Conservation (phyloP, 2,113 vertebrate genomes). For the Poeciliopsis turrubarensis region DNA sequence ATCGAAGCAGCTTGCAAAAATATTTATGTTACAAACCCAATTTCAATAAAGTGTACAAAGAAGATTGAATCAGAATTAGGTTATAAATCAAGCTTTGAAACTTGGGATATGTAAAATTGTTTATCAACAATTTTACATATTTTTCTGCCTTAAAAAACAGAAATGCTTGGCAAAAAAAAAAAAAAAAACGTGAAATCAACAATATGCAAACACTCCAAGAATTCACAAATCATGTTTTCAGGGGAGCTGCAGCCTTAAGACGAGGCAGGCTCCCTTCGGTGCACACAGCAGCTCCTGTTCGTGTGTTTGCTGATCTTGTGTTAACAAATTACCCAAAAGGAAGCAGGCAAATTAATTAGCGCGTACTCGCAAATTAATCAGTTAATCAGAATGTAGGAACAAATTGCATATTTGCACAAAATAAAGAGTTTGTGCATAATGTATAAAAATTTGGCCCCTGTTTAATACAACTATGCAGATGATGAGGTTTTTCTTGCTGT, state of each 20-base stretch:
- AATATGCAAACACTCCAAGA: background rate
- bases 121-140: background rate
- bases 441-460: background rate
- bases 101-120: no score
- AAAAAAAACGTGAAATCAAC: background rate
- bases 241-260: background rate
- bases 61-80: no score
- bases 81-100: no score
- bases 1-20: no score
- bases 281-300: background rate
- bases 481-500: background rate
- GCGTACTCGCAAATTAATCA: background rate
- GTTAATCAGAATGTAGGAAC: background rate
- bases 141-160: background rate
- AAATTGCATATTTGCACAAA: background rate
- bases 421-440: background rate
- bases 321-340: background rate
- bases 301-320: background rate
- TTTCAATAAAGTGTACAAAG: no score
- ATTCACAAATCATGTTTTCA: slow-evolving; percentile 1
- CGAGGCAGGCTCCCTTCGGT: background rate
- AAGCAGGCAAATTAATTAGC: background rate
- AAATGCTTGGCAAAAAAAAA: background rate
- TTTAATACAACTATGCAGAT: background rate
- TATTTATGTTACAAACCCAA: no score